Evolutionary conservation across 2,888 invertebrate genomes (phyloP).

Genomic region (Dolichopus griseipennis): DNA sequence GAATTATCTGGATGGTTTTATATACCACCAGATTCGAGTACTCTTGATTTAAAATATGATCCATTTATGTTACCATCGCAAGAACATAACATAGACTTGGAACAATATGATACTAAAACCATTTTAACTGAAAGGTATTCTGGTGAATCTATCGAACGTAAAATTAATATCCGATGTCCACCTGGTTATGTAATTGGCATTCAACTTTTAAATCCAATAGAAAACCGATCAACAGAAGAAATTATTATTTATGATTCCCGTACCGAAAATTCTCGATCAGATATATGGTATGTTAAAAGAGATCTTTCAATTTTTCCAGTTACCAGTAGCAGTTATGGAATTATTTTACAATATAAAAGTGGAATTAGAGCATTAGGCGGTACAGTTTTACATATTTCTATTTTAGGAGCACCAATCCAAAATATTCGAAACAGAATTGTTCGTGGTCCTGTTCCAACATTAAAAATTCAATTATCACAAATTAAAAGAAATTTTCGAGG

Average conservation of each 20-base stretch:
- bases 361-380: conserved; percentile 72
- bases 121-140: conserved; percentile 62
- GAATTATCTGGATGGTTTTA: conserved; percentile 90
- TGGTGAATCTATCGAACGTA: conserved; percentile 50
- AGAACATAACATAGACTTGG: conserved; percentile 52
- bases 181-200: conserved; percentile 82
- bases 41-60: conserved; percentile 61
- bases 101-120: conserved; percentile 68
- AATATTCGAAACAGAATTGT: conserved; percentile 64
- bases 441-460: conserved; percentile 69
- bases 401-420: conserved; percentile 64
- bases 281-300: conserved; percentile 67
- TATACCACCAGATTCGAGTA: conserved; percentile 56
- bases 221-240: conserved; percentile 76
- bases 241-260: conserved; percentile 71
- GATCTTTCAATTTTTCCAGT: conserved; percentile 87
- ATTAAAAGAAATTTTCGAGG: conserved; percentile 76
- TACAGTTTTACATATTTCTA: conserved; percentile 67
- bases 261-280: conserved; percentile 54
- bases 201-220: conserved; percentile 82
- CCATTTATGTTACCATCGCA: conserved; percentile 64
- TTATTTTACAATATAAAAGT: conserved; percentile 71
- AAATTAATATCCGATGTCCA: conserved; percentile 58
- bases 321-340: conserved; percentile 72
- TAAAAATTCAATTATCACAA: conserved; percentile 60